Percentiles rank a stretch among this genome's conserved stretches.
These are phyloP conservation scores for Piliocolobus tephrosceles DNA, from an alignment of 2,113 vertebrate species.

Conservation along the genomic window DNA sequence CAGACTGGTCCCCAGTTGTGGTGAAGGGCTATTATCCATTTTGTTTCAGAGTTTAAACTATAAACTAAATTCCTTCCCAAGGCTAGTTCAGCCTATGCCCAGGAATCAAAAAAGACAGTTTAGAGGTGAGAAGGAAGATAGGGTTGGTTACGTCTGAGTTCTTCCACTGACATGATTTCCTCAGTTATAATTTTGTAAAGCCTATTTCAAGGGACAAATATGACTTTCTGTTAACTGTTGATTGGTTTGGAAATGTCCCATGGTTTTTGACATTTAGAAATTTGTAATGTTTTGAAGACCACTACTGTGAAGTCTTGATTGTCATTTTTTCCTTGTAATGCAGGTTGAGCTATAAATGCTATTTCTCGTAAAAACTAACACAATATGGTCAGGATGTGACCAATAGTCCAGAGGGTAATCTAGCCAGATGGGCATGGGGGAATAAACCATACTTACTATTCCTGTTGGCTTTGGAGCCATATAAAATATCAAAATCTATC, in stretches of 20 bases:
- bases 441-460: not conserved
- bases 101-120: too few species aligned
- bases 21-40: too few species aligned
- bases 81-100: too few species aligned
- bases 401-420: not conserved
- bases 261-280: not conserved
- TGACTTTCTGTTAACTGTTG: not conserved
- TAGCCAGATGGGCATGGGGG: not conserved
- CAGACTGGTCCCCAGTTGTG: too few species aligned
- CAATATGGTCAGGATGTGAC: not conserved
- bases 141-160: too few species aligned
- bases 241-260: not conserved
- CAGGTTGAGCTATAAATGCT: not conserved
- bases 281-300: not conserved
- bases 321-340: not conserved
- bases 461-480: not conserved
- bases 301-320: not conserved
- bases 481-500: not conserved
- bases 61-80: too few species aligned
- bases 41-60: too few species aligned
- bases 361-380: not conserved
- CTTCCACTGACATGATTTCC: too few species aligned
- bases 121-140: too few species aligned
- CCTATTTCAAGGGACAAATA: too few species aligned
- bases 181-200: too few species aligned